Evolutionary conservation across 2,113 vertebrate species (phyloP).

Genomic region (Dromas ardeola): DNA sequence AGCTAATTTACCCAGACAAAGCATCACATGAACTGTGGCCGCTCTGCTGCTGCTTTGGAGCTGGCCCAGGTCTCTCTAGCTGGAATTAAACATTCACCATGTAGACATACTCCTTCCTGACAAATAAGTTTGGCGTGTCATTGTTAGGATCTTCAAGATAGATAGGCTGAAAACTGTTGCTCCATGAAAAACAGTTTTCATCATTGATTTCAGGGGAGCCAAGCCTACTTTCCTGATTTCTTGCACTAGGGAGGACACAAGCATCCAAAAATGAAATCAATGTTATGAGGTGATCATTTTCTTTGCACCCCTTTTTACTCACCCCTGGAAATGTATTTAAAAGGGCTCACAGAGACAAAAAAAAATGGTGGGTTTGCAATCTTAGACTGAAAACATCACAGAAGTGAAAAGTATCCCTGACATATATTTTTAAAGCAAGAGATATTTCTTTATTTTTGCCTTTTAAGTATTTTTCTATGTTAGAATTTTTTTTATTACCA

Average conservation of each 20-base stretch:
- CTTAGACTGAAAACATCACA: not conserved
- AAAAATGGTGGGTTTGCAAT: accelerated
- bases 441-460: not conserved
- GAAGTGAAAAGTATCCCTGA: not conserved
- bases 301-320: not conserved
- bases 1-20: not conserved
- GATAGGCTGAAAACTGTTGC: not conserved
- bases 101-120: not conserved
- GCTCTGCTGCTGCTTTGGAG: not conserved
- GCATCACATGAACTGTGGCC: not conserved
- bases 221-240: not conserved
- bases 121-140: not conserved
- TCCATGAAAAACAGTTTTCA: not conserved
- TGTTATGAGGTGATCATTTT: not conserved
- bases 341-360: not conserved
- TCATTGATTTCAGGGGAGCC: not conserved
- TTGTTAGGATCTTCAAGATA: not conserved
- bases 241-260: not conserved
- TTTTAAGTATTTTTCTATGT: not conserved
- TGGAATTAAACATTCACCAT: not conserved
- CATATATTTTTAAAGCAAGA: not conserved
- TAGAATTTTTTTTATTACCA: slow-evolving; percentile 7
- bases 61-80: not conserved
- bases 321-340: not conserved
- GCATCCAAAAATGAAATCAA: not conserved